These are phyloP conservation scores for Pteronotus mesoamericanus DNA, from an alignment of 2,797 vertebrate species.

Conservation along the genomic window DNA sequence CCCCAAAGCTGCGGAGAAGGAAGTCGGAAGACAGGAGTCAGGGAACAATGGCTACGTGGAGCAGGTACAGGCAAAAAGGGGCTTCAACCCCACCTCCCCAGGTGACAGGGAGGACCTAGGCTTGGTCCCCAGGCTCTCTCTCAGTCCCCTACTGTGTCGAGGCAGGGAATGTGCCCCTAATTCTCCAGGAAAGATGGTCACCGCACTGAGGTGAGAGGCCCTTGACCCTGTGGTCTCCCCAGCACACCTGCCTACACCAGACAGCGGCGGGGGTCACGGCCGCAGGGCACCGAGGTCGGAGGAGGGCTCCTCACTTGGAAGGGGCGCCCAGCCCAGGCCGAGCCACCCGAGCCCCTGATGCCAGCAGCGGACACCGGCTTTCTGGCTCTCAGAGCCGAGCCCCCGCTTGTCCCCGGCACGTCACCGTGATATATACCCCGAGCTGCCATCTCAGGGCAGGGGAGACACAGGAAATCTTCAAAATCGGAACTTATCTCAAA, in stretches of 20 bases:
- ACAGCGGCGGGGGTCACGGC: neutral
- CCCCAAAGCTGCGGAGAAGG: neutral
- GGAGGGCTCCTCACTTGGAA: neutral
- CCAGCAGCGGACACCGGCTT: rapidly evolving
- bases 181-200: neutral
- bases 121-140: neutral
- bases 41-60: rapidly evolving
- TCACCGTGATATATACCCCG: rapidly evolving
- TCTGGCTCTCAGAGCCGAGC: neutral
- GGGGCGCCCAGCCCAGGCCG: rapidly evolving
- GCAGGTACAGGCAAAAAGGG: neutral
- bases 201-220: no score
- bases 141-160: neutral
- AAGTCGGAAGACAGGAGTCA: no score
- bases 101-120: neutral
- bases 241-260: neutral
- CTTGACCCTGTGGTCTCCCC: neutral
- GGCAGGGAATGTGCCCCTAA: neutral
- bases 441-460: neutral
- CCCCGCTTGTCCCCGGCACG: neutral
- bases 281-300: neutral
- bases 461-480: neutral
- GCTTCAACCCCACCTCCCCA: neutral
- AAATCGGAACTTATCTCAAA: neutral
- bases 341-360: neutral